Evolutionary conservation across 2,113 vertebrate genomes (phyloP).

Genomic region (Brachypodius melanocephalos): DNA sequence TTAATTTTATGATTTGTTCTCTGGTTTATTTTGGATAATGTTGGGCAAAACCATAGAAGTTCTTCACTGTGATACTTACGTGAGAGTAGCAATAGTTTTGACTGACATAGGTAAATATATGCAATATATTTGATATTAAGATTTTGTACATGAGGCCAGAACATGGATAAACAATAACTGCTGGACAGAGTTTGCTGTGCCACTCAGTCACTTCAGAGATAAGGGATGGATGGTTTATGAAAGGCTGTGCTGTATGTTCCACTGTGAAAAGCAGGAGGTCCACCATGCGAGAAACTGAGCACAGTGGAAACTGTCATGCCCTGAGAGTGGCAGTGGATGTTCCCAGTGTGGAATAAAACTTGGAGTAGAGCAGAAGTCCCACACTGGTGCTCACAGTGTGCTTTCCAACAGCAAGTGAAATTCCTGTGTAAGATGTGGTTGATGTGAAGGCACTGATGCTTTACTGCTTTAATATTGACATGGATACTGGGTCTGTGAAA

Average conservation of each 20-base stretch:
- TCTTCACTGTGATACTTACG: not conserved
- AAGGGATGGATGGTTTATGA: not conserved
- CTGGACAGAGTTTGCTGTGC: not conserved
- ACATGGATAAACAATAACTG: not conserved
- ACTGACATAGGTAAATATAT: not conserved
- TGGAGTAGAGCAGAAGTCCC: not conserved
- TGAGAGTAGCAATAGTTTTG: not conserved
- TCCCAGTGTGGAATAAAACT: not conserved
- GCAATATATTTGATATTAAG: not conserved
- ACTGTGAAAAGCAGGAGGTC: not conserved
- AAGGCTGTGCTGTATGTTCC: not conserved
- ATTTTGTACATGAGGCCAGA: not conserved
- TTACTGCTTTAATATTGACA: not conserved
- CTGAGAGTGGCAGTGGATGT: not conserved
- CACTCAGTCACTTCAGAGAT: not conserved
- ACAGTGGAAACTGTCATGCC: not conserved
- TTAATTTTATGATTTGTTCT: not conserved
- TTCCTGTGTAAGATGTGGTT: not conserved
- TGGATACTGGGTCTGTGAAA: not conserved
- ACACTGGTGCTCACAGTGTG: not conserved
- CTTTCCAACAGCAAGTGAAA: not conserved
- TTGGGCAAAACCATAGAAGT: not conserved
- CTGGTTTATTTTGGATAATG: not conserved
- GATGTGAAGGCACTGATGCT: not conserved
- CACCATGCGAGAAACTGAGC: not conserved